Evolutionary conservation across 2,888 invertebrate species (phyloP).

Genomic region (Diploptera punctata): DNA sequence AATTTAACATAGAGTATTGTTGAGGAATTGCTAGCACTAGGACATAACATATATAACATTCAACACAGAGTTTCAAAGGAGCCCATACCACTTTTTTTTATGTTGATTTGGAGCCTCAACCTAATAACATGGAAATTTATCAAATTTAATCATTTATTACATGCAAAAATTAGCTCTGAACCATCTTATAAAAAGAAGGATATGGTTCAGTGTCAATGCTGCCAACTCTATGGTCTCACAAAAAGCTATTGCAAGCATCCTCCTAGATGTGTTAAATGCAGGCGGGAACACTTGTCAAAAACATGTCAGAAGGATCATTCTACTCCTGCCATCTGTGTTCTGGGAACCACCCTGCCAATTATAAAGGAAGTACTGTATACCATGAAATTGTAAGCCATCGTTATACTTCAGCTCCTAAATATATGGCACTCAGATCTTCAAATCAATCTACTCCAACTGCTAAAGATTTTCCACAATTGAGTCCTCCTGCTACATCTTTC

Average conservation of each 20-base stretch:
- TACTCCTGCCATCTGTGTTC: not conserved
- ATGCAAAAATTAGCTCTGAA: too few relatives aligned
- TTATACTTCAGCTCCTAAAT: too few relatives aligned
- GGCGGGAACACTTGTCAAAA: not conserved
- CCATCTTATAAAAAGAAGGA: too few relatives aligned
- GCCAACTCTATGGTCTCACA: not conserved
- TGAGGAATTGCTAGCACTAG: not conserved
- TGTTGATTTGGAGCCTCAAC: too few relatives aligned
- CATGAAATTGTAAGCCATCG: not conserved
- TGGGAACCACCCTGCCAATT: not conserved
- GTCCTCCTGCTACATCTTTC: not conserved
- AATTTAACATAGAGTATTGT: not conserved
- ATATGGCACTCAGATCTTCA: not conserved
- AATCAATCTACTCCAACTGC: not conserved
- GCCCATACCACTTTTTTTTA: not conserved
- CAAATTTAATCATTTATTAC: too few relatives aligned
- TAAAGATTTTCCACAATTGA: not conserved
- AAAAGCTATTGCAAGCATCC: too few relatives aligned
- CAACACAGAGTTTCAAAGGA: not conserved
- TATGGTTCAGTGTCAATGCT: too few relatives aligned
- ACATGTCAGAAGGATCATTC: not conserved
- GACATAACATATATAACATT: not conserved
- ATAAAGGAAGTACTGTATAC: not conserved
- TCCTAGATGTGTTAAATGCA: not conserved
- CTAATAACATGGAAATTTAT: too few relatives aligned